Evolutionary conservation across 1,140 invertebrate species (phyloP), one percentile per base, ranked within the genome.

Genomic region (Frieseomelitta varia): DNA sequence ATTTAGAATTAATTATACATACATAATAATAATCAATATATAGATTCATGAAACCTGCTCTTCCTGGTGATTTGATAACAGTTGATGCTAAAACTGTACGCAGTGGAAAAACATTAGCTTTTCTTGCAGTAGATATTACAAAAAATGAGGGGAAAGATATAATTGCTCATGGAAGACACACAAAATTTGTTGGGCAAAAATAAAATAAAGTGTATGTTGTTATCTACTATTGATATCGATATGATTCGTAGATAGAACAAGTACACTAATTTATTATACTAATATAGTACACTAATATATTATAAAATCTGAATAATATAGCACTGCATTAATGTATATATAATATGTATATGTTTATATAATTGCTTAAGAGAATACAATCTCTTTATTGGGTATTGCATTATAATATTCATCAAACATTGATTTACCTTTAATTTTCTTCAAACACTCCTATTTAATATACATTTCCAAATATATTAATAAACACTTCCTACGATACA

Each of bases 41-140:
- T 87, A 97, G 97, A 81, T 98, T 96, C 88, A 84, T 98, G 86
- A 97, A 96, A 91, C 95, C 96, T 53, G 98, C 97, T 1, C 95
- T 96, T 90, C 94, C 96, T 81, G 98, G 98, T 11, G 97, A 99
- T 85, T 95, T 96, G 67, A 95, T 99, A n/a, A 90, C 96, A 61
- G 96, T 99, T 39, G 97, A 98, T 93, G 97, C 98, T 1, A 96
- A 96, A 74, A 97, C 97, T 8, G 93, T 97, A n/a, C 97, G 97
- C 94, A 92, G 96, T 53, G 98, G 98, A 4, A 96, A 96, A 86
- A 97, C 95, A 56, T 93, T 99, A 63, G 98, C 98, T 2, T 99
- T 98, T 92, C 93, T 98, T 4, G 96, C 97, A 87, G 97, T 98
- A 2, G 96, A 97, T 87, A 95, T 99, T 19, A 95, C 93, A 56